Evolutionary conservation across 2,113 vertebrate genomes (phyloP), one percentile per base, ranked within the genome.

Genomic region (Cyanistes caeruleus): DNA sequence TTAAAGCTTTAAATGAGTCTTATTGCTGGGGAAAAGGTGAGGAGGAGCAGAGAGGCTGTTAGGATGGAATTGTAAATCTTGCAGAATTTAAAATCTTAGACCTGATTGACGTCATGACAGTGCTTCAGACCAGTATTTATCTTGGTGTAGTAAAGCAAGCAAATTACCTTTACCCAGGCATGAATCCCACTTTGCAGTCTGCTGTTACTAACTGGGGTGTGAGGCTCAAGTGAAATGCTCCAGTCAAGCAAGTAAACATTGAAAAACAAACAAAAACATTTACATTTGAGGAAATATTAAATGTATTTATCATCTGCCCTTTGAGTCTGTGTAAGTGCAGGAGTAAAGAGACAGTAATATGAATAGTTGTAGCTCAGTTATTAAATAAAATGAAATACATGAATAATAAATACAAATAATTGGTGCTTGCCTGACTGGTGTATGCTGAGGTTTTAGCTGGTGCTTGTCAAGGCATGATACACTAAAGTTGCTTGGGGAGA

Each of bases 181-280:
- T 90, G 83, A 96, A 95, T 93, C 72, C 76, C 77, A 60, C 33
- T 84, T 83, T 17, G 5, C 80, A 92, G 70, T 95, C 90, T 97
- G 91, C 78, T 89, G 44, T 94, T 90, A 94, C 70, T 87, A 95
- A 90, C 59, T 58, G 55, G 64, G 48, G 20, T 81, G 59, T 70
- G 59, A 95, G 51, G 59, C 84, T 94, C 60, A 35, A 97, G 56
- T 87, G 63, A 69, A 96, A 97, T 19, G 13, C 75, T 83, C 73
- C 89, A 95, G 80, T 94, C 96, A 97, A 95, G 95, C 97, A 97
- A 97, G 73, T 89, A 95, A 97, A 97, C 81, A 96, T 51, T 8
- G 11, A 41, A 92, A 97, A 95, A 82, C 79, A 97, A 97, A 95
- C 69, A 92, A 74, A 69, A 62, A 7, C 56, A 30, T 96, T 96